Conservation (phyloP, 2,113 vertebrate genomes). For the Nestor notabilis region DNA sequence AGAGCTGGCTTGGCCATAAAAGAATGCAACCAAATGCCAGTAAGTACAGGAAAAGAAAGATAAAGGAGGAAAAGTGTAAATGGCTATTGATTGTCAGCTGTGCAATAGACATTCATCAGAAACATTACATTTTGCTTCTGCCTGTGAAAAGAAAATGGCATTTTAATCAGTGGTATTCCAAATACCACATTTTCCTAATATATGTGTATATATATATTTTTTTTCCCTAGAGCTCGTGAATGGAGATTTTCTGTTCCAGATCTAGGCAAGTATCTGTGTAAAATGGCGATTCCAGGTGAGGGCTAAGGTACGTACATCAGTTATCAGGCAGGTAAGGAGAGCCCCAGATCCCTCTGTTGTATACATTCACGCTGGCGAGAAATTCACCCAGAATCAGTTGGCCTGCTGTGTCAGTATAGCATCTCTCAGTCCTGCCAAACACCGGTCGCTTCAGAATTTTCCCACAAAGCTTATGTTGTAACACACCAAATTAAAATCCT, state of each 20-base stretch:
- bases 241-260: not conserved
- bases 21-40: not conserved
- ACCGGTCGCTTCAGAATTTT: not conserved
- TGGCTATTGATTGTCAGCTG: not conserved
- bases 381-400: not conserved
- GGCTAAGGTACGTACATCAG: not conserved
- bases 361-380: not conserved
- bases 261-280: not conserved
- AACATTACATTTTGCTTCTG: not conserved
- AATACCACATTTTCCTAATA: not conserved
- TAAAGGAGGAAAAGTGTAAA: constrained; percentile 19
- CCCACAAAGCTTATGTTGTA: constrained; percentile 29
- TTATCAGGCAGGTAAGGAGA: not conserved
- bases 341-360: not conserved
- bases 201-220: not conserved
- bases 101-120: not conserved
- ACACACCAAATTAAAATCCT: constrained; percentile 34
- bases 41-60: not conserved
- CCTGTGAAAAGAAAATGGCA: not conserved
- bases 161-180: not conserved
- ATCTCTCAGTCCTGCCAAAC: constrained; percentile 8
- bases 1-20: constrained; percentile 6
- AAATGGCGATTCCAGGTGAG: not conserved
- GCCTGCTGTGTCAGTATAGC: not conserved
- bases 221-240: not conserved